Conservation (phyloP, 2,113 vertebrate species). For the Tretioscincus oriximinensis region DNA sequence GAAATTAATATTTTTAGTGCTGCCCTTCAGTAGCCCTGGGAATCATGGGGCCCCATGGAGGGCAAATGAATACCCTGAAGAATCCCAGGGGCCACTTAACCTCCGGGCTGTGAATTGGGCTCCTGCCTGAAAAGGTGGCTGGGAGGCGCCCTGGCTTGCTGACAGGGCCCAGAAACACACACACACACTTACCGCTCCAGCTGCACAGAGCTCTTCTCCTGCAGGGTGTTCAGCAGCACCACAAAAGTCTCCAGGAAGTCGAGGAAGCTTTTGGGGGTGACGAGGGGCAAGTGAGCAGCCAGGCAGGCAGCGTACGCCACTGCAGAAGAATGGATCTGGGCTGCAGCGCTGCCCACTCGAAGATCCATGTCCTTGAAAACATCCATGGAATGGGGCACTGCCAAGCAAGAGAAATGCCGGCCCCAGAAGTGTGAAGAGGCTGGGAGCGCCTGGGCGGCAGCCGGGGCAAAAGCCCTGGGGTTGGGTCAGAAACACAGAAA, state of each 20-base stretch:
- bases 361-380: slow-evolving; percentile 28
- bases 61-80: no score
- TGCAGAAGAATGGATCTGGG: slow-evolving; percentile 77
- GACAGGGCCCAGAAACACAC: neutral
- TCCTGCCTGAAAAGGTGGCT: no score
- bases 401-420: neutral
- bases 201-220: slow-evolving; percentile 35
- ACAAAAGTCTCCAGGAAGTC: slow-evolving; percentile 74
- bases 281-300: slow-evolving; percentile 62
- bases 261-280: slow-evolving; percentile 73
- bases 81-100: no score
- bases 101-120: no score
- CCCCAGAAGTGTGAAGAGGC: neutral
- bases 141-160: no score
- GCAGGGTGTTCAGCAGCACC: slow-evolving; percentile 54
- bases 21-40: no score
- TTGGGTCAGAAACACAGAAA: no score
- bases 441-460: no score
- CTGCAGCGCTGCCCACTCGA: slow-evolving; percentile 69
- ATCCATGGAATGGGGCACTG: neutral
- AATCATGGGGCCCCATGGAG: no score
- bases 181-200: slow-evolving; percentile 67
- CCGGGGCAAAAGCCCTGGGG: no score
- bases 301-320: slow-evolving; percentile 65
- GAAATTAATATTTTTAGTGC: no score